phyloP scores from a whole-genome alignment of 2,888 invertebrate species.

The Deilephila porcellus region DNA sequence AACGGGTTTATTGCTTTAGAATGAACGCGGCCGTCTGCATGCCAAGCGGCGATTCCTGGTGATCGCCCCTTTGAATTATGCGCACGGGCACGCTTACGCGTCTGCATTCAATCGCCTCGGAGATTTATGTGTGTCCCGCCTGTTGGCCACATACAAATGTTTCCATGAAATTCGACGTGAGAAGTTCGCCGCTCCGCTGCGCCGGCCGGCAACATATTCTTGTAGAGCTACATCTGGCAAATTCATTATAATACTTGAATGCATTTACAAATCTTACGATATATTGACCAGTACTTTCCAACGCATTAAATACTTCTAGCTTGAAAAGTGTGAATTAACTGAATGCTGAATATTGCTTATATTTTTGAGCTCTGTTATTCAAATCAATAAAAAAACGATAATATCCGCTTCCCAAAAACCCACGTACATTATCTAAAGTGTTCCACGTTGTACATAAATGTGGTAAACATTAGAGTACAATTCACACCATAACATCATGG shows the following conservation, averaged over 20 bases:
- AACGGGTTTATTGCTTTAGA: conserved; percentile 81
- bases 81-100: conserved; percentile 76
- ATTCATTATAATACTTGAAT: background rate
- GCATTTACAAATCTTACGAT: background rate
- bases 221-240: conserved; percentile 11
- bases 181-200: conserved; percentile 46
- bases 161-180: conserved; percentile 69
- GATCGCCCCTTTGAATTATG: conserved; percentile 83
- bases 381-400: no score
- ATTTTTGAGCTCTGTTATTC: no score
- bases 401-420: background rate
- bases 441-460: background rate
- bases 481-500: background rate
- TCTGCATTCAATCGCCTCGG: conserved; percentile 75
- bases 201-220: background rate
- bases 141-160: conserved; percentile 68
- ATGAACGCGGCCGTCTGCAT: conserved; percentile 78
- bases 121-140: conserved; percentile 75
- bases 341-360: no score
- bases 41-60: conserved; percentile 79
- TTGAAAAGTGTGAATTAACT: background rate
- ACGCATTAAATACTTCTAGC: background rate
- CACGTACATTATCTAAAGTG: background rate
- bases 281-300: background rate
- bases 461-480: background rate